phyloP scores from a whole-genome alignment of 2,888 invertebrate species.

The Lithodes maja region DNA sequence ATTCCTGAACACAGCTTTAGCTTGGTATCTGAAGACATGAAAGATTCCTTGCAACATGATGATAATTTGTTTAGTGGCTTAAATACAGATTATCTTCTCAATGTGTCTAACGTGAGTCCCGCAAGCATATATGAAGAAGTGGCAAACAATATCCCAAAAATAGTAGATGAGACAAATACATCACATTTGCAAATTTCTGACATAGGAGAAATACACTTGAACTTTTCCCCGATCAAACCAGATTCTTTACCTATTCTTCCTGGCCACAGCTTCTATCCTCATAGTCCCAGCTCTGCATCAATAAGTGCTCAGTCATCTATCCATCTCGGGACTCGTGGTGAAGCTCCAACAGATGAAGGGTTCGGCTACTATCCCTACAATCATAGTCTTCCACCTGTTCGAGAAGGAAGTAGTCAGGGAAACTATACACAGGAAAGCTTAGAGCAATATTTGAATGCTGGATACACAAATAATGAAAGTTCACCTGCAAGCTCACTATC shows the following conservation, averaged over 20 bases:
- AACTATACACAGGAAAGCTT: not conserved
- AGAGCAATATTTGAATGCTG: not conserved
- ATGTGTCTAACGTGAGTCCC: not conserved
- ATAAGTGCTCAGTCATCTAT: not conserved
- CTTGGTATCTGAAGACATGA: not conserved
- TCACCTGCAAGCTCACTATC: not conserved
- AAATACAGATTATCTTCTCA: not conserved
- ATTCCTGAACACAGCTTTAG: not conserved
- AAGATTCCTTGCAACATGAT: not conserved
- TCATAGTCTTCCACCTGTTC: not conserved
- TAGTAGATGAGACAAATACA: not conserved
- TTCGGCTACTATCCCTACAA: not conserved
- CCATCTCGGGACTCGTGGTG: not conserved
- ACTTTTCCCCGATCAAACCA: not conserved
- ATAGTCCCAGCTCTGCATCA: not conserved
- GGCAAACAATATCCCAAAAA: not conserved
- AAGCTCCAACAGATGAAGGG: not conserved
- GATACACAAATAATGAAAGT: not conserved
- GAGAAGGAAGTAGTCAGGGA: not conserved
- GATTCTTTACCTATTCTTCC: not conserved
- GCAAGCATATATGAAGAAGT: not conserved
- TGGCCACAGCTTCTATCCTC: constrained; percentile 9
- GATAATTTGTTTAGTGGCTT: not conserved
- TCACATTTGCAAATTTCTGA: not conserved
- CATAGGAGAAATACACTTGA: not conserved